phyloP scores from a whole-genome alignment of 2,113 vertebrate genomes.

The Limanda limanda region DNA sequence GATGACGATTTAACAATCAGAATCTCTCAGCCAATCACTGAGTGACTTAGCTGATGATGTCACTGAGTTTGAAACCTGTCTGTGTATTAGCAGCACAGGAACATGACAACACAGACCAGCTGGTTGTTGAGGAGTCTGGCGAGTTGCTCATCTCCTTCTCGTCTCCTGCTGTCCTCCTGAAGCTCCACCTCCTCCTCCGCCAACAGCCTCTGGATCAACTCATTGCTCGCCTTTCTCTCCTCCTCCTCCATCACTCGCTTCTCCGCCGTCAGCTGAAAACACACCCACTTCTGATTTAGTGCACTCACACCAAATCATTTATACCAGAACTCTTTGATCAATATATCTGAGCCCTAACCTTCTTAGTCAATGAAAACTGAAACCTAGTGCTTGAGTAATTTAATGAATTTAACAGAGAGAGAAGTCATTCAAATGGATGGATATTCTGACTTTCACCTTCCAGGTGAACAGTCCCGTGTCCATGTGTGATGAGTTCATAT shows the following conservation, averaged over 20 bases:
- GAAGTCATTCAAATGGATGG: no score
- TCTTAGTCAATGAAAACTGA: no score
- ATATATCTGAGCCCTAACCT: no score
- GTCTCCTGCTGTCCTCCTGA: conserved; percentile 78
- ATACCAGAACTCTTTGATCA: no score
- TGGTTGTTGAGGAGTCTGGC: conserved; percentile 86
- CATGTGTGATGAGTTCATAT: no score
- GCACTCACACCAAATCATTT: no score
- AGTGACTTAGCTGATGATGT: neutral
- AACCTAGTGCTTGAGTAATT: no score
- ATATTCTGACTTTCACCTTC: no score
- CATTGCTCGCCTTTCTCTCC: conserved; percentile 89
- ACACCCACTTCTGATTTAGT: neutral
- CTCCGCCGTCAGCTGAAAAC: conserved; percentile 87
- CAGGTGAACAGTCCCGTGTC: no score
- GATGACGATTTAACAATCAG: neutral
- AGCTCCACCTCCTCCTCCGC: conserved; percentile 84
- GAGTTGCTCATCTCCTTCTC: conserved; percentile 87
- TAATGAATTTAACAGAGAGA: no score
- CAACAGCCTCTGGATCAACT: conserved; percentile 88
- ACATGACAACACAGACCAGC: conserved; percentile 77
- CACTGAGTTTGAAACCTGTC: neutral
- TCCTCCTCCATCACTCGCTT: conserved; percentile 86
- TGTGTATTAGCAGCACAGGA: neutral
- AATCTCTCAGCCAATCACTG: neutral